These are phyloP conservation scores for Aplodontia rufa DNA, from an alignment of 2,113 vertebrate genomes.

Conservation along the genomic window DNA sequence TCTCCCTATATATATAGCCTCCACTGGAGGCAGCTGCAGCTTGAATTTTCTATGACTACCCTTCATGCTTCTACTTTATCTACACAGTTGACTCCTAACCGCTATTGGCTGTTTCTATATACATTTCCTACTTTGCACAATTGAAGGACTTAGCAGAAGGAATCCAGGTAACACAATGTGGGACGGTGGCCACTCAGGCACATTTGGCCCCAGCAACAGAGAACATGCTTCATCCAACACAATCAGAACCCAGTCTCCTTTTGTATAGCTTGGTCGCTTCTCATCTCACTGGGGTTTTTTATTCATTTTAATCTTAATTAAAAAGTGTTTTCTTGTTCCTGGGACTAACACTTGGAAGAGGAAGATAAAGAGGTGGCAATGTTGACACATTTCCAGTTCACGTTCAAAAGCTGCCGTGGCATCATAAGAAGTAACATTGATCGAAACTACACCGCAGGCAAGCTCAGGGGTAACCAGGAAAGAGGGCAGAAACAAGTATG, in stretches of 20 bases:
- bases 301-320: conserved; percentile 4
- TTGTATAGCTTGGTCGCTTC: not conserved
- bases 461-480: not conserved
- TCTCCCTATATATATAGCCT: no score
- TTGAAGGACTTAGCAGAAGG: not conserved
- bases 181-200: not conserved
- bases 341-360: not conserved
- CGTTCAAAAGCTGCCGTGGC: not conserved
- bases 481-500: not conserved
- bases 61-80: not conserved
- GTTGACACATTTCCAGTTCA: not conserved
- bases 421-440: not conserved
- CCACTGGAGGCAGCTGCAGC: not conserved
- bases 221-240: not conserved
- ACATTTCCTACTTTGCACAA: not conserved
- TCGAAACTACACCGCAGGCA: not conserved
- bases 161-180: not conserved
- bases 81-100: not conserved
- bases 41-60: not conserved
- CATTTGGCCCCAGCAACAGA: not conserved
- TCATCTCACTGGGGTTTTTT: conserved; percentile 1
- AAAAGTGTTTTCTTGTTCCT: not conserved
- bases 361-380: not conserved
- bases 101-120: not conserved
- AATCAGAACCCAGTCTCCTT: not conserved